Evolutionary conservation across 2,797 vertebrate genomes (phyloP).

Genomic region (Anguilla megastoma): DNA sequence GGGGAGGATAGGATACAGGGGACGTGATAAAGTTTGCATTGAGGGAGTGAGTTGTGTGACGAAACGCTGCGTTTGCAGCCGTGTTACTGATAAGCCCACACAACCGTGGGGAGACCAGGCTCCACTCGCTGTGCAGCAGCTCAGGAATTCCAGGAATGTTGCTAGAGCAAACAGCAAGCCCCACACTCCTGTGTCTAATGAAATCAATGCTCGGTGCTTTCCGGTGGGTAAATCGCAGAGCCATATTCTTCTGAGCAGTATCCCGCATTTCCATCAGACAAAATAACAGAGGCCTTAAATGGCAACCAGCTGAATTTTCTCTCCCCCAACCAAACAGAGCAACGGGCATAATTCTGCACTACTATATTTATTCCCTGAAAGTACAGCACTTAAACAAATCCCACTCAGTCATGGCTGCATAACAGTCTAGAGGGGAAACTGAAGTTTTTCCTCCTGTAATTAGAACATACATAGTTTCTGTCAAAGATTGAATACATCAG

Average conservation of each 20-base stretch:
- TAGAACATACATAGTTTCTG: neutral
- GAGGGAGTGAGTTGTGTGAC: slow-evolving; percentile 18
- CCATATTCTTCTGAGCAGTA: slow-evolving; percentile 7
- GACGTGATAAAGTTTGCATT: neutral
- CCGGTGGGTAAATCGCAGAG: slow-evolving; percentile 57
- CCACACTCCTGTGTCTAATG: slow-evolving; percentile 68
- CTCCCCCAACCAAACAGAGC: neutral
- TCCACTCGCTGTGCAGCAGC: slow-evolving; percentile 57
- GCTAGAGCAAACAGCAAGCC: slow-evolving; percentile 75
- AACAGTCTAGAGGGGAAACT: neutral
- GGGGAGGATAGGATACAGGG: slow-evolving; percentile 45
- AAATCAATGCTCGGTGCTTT: slow-evolving; percentile 69
- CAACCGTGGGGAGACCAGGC: slow-evolving; percentile 61
- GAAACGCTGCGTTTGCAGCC: slow-evolving; percentile 36
- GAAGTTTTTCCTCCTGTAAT: neutral
- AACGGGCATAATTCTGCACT: neutral
- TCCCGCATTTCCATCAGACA: slow-evolving; percentile 41
- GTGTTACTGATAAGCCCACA: slow-evolving; percentile 51
- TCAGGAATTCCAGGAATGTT: slow-evolving; percentile 75
- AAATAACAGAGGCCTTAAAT: slow-evolving; percentile 40
- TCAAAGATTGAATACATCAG: neutral
- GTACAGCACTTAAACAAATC: neutral
- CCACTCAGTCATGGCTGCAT: neutral
- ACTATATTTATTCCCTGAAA: neutral
- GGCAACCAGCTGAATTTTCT: slow-evolving; percentile 8